A percentile compares a stretch with the other conserved stretches of the same genome.
These are phyloP conservation scores for Euclidia mi DNA, from an alignment of 2,888 invertebrate genomes.

Conservation along the genomic window DNA sequence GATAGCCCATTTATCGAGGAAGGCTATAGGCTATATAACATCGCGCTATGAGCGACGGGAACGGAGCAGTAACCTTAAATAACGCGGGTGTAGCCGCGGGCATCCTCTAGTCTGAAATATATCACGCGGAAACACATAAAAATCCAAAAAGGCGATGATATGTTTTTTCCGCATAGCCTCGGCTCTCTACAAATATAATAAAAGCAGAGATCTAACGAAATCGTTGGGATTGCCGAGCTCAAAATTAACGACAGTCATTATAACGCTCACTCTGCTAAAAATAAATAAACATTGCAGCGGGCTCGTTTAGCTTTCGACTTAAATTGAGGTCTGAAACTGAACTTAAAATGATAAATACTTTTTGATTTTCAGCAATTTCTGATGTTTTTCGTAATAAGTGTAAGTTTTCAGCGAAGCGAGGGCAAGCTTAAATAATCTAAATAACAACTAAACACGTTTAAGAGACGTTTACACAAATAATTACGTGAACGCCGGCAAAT, in stretches of 20 bases:
- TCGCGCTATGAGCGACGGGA: too few relatives aligned
- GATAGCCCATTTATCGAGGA: too few relatives aligned
- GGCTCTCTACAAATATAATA: conserved; percentile 57
- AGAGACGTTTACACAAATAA: conserved; percentile 39
- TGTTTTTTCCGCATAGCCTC: conserved; percentile 55
- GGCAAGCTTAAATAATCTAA: conserved; percentile 43
- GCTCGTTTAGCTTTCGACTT: conserved; percentile 50
- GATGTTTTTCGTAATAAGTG: conserved; percentile 31
- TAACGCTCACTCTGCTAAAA: conserved; percentile 61
- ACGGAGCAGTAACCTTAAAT: too few relatives aligned
- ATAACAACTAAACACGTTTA: conserved; percentile 45
- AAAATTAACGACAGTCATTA: conserved; percentile 71
- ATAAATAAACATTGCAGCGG: conserved; percentile 67
- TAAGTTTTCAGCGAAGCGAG: conserved; percentile 29
- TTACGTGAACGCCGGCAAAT: conserved; percentile 45
- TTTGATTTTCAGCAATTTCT: conserved; percentile 32
- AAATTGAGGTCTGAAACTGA: conserved; percentile 44
- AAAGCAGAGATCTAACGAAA: conserved; percentile 64
- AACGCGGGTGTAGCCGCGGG: too few relatives aligned
- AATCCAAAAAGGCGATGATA: conserved; percentile 35
- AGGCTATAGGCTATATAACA: too few relatives aligned
- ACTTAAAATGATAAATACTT: conserved; percentile 39
- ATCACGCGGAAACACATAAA: conserved; percentile 18
- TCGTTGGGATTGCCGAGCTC: conserved; percentile 64
- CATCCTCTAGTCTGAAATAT: conserved; percentile 17